Base-by-base conservation (phyloP, 2,113 vertebrate species). In the Castor canadensis region DNA sequence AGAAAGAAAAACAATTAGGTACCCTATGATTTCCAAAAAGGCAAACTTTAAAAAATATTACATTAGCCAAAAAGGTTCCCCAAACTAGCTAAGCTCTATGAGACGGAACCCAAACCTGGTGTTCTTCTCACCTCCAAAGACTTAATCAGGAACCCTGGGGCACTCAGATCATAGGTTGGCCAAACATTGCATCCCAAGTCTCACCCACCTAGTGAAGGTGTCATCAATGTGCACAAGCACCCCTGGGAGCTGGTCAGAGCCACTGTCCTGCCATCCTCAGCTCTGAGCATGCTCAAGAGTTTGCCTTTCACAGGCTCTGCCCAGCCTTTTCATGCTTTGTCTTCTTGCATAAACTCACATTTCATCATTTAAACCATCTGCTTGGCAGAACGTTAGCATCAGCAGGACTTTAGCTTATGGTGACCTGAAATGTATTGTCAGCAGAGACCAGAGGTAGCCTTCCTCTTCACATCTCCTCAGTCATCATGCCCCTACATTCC, bases 1-100 rank as follows among this genome's bases (percentile, higher is more conserved):
- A 90, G 79, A 96, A 89, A 98, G 92, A 80, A 93, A 80, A 89
- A 96, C 40, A 71, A 92, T 97, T 93, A 98, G 81, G 56, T n/a
- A 62, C 73, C 73, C 43, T 45, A 49, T 38, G 83, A 91, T 76
- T 43, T 64, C 69, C 43, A 94, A 69, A 73, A 47, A 82, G 71
- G 12, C 62, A 79, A 32, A 71, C 58, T 56, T 77, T 20, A 47
- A 76, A 83, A 67, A 76, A 24, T 43, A 76, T 64, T 19, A 26
- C n/a, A 32, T 35, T 58, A 79, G 32, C 17, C 28, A 49, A 71
- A 45, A 10, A 47, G 26, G n/a, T 43, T 69, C n/a, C 45, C 13
- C 5, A 87, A 69, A 16, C 15, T 20, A 40, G 45, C 30, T 1
- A 22, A 47, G 13, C 3, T 81, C 52, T 66, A 3, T 11, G 32